Conservation (phyloP, 2,888 invertebrate genomes). For the Diloba caeruleocephala region DNA sequence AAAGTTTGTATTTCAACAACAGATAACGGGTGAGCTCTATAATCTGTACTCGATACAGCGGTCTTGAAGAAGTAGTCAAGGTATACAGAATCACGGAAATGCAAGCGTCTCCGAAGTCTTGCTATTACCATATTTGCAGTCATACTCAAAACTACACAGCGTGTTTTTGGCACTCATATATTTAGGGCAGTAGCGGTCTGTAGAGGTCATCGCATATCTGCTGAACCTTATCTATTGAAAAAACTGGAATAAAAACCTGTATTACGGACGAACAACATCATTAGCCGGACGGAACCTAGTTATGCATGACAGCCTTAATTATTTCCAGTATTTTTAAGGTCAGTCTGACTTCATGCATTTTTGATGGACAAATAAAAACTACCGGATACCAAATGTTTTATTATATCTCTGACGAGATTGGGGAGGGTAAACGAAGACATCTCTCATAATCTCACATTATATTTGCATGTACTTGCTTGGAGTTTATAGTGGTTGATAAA, state of each 20-base stretch:
- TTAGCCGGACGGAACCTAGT: conserved; percentile 20
- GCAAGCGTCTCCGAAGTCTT: no score
- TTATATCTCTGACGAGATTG: conserved; percentile 9
- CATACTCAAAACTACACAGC: no score
- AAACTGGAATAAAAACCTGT: neutral
- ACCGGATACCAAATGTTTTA: conserved; percentile 23
- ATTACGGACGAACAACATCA: neutral
- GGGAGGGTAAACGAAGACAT: conserved; percentile 25
- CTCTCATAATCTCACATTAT: conserved; percentile 27
- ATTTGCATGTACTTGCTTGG: conserved; percentile 39
- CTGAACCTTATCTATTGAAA: no score
- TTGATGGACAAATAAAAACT: conserved; percentile 28
- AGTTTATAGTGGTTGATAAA: conserved; percentile 40
- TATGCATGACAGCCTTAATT: conserved; percentile 38
- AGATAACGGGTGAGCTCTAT: no score
- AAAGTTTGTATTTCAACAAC: no score
- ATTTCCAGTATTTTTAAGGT: conserved; percentile 23
- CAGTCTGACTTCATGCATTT: conserved; percentile 9
- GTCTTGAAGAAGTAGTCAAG: no score
- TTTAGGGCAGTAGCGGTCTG: no score
- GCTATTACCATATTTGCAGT: no score
- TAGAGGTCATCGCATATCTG: no score
- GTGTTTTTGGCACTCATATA: no score
- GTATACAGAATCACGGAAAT: no score
- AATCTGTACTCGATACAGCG: no score